These are phyloP conservation scores for Gadopsis marmoratus DNA, from an alignment of 2,797 vertebrate genomes.

Conservation along the genomic window DNA sequence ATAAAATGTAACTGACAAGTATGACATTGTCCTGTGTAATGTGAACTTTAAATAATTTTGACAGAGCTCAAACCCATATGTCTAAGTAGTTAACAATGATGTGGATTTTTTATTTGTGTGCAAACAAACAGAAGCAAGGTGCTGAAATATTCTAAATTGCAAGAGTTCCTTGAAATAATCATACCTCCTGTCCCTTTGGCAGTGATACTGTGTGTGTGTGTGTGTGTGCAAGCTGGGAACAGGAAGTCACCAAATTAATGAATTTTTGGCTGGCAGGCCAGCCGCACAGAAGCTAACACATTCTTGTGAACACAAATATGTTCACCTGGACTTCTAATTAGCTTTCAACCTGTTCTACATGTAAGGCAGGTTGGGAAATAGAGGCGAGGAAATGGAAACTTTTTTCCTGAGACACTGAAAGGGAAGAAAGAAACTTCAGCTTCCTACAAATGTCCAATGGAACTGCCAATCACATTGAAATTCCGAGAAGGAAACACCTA, in stretches of 20 bases:
- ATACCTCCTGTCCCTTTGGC: conserved; percentile 39
- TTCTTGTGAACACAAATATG: conserved; percentile 42
- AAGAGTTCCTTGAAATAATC: conserved; percentile 43
- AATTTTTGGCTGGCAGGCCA: conserved; percentile 47
- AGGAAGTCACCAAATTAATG: conserved; percentile 58
- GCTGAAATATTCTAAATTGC: conserved; percentile 3
- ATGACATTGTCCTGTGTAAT: background rate
- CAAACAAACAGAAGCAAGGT: background rate
- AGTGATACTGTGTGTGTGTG: conserved; percentile 13
- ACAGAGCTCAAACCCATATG: background rate
- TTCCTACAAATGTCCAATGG: background rate
- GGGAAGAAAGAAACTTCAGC: background rate
- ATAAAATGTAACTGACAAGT: background rate
- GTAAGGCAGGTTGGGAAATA: conserved; percentile 10
- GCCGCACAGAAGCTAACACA: conserved; percentile 39
- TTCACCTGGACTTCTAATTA: conserved; percentile 57
- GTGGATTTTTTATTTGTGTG: background rate
- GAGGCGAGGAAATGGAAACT: background rate
- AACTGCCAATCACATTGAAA: background rate
- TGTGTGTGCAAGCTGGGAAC: conserved; percentile 41
- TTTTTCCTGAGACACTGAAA: background rate
- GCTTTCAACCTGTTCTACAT: conserved; percentile 35
- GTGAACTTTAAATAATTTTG: background rate
- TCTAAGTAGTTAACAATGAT: background rate
- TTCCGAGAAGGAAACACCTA: background rate